These are phyloP conservation scores for Drosophila takahashii DNA, from an alignment of 1,140 invertebrate species.

Conservation along the genomic window DNA sequence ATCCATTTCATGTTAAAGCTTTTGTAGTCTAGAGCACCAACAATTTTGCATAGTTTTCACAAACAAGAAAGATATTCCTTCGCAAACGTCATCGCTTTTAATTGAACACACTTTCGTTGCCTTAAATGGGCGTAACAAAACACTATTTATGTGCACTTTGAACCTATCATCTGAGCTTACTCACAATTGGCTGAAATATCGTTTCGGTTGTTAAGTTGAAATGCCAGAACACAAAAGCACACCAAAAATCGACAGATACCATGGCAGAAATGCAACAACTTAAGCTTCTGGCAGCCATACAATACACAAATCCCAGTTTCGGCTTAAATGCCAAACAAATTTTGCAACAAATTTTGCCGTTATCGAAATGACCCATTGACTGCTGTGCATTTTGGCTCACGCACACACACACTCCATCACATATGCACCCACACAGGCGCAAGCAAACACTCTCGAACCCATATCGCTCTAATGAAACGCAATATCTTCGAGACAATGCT, in stretches of 20 bases:
- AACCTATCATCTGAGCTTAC: constrained; percentile 43
- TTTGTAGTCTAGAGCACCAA: not conserved
- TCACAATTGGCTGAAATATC: constrained; percentile 27
- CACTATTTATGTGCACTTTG: constrained; percentile 17
- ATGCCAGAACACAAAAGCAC: constrained; percentile 35
- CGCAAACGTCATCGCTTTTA: not conserved
- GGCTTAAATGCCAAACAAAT: constrained; percentile 55
- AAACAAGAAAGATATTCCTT: not conserved
- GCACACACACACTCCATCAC: constrained; percentile 2
- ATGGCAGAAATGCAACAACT: constrained; percentile 39
- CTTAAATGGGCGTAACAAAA: constrained; percentile 15
- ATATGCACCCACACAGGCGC: not conserved
- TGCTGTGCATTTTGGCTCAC: constrained; percentile 25
- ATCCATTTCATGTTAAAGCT: no score
- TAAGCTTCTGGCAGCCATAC: constrained; percentile 26
- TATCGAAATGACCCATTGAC: constrained; percentile 76
- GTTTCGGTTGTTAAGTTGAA: constrained; percentile 24
- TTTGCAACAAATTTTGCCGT: constrained; percentile 62
- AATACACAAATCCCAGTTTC: constrained; percentile 30
- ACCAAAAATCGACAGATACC: constrained; percentile 27
- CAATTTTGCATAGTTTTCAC: not conserved
- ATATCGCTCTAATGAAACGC: constrained; percentile 73
- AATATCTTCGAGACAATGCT: constrained; percentile 75
- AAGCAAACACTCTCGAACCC: constrained; percentile 10
- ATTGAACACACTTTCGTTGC: not conserved